A percentile compares a stretch with the other conserved stretches of the same genome.
phyloP scores from a whole-genome alignment of 2,113 vertebrate genomes.

The Pelecanoides urinatrix region DNA sequence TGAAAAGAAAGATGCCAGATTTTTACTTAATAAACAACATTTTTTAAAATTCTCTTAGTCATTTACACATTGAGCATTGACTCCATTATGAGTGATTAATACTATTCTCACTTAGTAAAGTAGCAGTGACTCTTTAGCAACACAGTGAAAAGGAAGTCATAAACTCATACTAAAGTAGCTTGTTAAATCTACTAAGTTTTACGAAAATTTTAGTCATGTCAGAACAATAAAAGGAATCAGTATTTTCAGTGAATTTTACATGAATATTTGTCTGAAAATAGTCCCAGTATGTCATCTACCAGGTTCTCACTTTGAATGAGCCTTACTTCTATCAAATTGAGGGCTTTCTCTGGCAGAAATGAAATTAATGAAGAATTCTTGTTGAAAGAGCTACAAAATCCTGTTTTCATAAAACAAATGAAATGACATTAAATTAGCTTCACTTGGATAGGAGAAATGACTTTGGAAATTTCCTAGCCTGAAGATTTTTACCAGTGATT shows the following conservation, averaged over 20 bases:
- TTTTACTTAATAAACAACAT: background rate
- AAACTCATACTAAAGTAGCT: background rate
- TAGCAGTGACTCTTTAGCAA: background rate
- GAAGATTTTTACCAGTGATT: background rate
- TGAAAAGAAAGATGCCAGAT: background rate
- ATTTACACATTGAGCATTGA: background rate
- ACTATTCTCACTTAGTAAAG: background rate
- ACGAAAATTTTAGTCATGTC: background rate
- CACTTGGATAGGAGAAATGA: background rate
- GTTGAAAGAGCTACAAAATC: background rate
- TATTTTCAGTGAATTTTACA: background rate
- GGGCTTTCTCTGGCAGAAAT: background rate
- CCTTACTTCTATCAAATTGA: background rate
- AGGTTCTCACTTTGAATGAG: background rate
- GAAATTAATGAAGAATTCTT: background rate
- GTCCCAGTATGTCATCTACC: background rate
- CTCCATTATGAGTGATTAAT: background rate
- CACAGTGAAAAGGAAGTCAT: background rate
- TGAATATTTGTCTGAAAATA: background rate
- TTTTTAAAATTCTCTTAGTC: background rate
- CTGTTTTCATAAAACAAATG: background rate
- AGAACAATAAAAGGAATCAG: background rate
- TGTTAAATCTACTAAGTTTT: background rate
- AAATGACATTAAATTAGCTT: background rate
- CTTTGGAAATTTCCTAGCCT: background rate